Base-by-base conservation (phyloP, 2,888 invertebrate genomes). In the Acronicta psi region DNA sequence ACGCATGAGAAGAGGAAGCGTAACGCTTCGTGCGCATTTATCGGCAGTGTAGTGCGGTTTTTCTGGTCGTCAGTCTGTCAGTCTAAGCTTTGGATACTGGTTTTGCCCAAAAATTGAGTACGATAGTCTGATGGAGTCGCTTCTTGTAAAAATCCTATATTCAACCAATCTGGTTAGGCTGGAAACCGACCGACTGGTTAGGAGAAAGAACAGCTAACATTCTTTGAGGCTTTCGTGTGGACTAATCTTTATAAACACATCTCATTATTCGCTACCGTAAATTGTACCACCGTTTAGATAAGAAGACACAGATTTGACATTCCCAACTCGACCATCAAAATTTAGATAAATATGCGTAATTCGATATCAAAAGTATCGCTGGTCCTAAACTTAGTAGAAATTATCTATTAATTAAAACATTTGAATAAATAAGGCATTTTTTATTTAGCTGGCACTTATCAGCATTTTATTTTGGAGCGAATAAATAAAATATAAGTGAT, bases 261-360 rank as follows among this genome's bases (percentile, higher is more conserved):
- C 37, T 31, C 3, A 25, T 23, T 40, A 59, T 49, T 57, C 45
- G 65, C 75, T 69, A 61, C 72, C 36, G 72, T 60, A 29, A 65
- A 59, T 65, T 53, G 7, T 51, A 54, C 37, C 56, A 51, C 59
- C 43, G 37, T 71, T 65, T 40, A 75, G 68, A 75, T 77, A 71
- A 70, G 45, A 57, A n/a, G n/a, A n/a, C n/a, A n/a, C 6, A 18
- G 20, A n/a, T 42, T 18, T 62, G 56, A 52, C 49, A 73, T 72
- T 67, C 47, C 11, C 14, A 23, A n/a, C n/a, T n/a, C n/a, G n/a
- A n/a, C n/a, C 54, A 56, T n/a, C n/a, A 56, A 31, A 0, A 25
- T 44, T 50, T 10, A 55, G 2, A 38, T 38, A 67, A 56, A 74
- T 37, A 0, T 23, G 34, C 44, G 25, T 68, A 49, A 56, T 36